Conservation (phyloP, 2,113 vertebrate genomes). For the Mustela lutreola region DNA sequence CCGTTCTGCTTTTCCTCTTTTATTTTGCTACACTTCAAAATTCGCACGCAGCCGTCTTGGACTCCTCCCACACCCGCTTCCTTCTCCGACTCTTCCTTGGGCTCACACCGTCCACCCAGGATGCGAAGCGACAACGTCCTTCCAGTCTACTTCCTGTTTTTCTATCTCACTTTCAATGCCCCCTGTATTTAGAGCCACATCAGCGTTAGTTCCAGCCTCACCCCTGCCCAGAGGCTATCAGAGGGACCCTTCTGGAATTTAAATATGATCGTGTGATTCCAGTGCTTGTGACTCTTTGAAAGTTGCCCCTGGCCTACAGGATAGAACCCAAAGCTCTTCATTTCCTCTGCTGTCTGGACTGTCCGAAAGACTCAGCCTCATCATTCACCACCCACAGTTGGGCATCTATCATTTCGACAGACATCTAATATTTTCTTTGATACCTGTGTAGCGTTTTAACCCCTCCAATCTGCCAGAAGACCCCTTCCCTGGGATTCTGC, state of each 20-base stretch:
- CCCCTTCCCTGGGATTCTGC: not conserved
- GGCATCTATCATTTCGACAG: not conserved
- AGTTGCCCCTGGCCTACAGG: not conserved
- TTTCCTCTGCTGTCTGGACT: not conserved
- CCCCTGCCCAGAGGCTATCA: not conserved
- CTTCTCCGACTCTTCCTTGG: not conserved
- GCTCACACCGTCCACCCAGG: not conserved
- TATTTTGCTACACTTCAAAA: not conserved
- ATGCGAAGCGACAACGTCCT: not conserved
- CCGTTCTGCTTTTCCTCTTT: not conserved
- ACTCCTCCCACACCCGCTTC: not conserved
- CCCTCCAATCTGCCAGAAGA: not conserved
- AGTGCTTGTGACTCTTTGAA: not conserved
- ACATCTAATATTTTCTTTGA: not conserved
- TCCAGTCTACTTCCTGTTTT: not conserved
- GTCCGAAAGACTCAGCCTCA: not conserved
- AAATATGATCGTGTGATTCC: constrained; percentile 3
- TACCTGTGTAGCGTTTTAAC: not conserved
- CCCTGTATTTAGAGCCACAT: not conserved
- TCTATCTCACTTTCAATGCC: not conserved
- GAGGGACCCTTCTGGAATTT: not conserved
- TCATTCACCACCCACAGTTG: not conserved
- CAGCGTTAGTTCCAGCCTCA: not conserved
- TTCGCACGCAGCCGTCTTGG: not conserved
- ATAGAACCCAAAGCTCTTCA: not conserved